Conservation (phyloP, 1,140 invertebrate species). For the Leptoteleia sp. region DNA sequence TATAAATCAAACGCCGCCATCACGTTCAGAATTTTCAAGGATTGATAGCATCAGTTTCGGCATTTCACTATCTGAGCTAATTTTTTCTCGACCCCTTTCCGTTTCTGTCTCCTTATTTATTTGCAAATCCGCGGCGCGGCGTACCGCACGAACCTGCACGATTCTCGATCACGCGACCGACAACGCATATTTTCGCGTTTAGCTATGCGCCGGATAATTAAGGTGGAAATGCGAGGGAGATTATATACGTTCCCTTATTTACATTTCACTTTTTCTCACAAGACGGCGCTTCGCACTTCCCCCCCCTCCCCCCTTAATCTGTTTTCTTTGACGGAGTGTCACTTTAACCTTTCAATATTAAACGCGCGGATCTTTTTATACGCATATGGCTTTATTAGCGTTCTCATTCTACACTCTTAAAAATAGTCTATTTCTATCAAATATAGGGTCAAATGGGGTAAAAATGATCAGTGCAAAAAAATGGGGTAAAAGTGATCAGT, state of each 20-base stretch:
- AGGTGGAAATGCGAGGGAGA: conserved; percentile 45
- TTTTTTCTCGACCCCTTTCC: conserved; percentile 36
- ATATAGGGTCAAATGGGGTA: too few relatives aligned
- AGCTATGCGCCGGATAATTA: conserved; percentile 72
- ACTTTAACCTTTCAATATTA: conserved; percentile 41
- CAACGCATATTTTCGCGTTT: conserved; percentile 70
- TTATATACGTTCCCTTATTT: conserved; percentile 57
- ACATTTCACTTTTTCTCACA: conserved; percentile 57
- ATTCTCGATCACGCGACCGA: conserved; percentile 63
- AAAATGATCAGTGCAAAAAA: too few relatives aligned
- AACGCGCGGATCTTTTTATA: conserved; percentile 22
- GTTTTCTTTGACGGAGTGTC: conserved; percentile 35
- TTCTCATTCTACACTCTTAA: background rate
- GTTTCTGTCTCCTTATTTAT: conserved; percentile 55
- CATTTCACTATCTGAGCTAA: conserved; percentile 35
- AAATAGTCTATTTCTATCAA: too few relatives aligned
- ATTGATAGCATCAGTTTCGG: conserved; percentile 54
- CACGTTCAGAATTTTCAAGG: conserved; percentile 27
- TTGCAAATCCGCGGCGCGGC: conserved; percentile 48
- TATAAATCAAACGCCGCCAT: conserved; percentile 29
- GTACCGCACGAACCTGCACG: conserved; percentile 47
- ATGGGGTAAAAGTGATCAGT: too few relatives aligned
- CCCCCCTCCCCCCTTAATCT: conserved; percentile 13
- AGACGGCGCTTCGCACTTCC: conserved; percentile 4
- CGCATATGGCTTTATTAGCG: background rate